These are phyloP conservation scores for Cephus runcator DNA, from an alignment of 2,888 invertebrate genomes.

Conservation along the genomic window DNA sequence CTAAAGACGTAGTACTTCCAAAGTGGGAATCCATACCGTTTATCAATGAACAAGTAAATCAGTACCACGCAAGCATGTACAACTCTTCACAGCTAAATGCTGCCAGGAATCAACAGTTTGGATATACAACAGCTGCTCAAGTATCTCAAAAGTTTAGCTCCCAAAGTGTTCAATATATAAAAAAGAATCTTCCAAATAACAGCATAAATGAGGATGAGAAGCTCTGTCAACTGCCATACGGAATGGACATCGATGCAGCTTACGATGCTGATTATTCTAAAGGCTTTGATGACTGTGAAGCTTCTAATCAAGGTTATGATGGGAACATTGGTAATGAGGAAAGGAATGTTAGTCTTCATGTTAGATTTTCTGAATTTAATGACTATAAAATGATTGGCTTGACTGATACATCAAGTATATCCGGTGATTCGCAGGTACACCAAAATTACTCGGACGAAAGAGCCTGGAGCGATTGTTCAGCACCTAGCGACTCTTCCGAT, in stretches of 20 bases:
- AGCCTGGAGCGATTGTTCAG: constrained; percentile 54
- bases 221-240: constrained; percentile 15
- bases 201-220: constrained; percentile 10
- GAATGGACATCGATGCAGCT: constrained; percentile 15
- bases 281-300: background rate
- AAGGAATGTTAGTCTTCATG: constrained; percentile 50
- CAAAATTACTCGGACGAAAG: constrained; percentile 39
- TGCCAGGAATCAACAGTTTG: background rate
- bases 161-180: too few species aligned
- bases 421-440: constrained; percentile 42
- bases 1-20: background rate
- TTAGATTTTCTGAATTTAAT: constrained; percentile 60
- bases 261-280: constrained; percentile 6
- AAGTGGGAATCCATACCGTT: constrained; percentile 5
- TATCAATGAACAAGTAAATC: background rate
- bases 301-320: too few species aligned
- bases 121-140: background rate
- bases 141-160: too few species aligned
- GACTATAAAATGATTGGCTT: constrained; percentile 57
- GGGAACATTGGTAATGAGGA: background rate
- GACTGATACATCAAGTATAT: constrained; percentile 52
- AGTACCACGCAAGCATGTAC: too few species aligned
- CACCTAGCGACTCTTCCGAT: constrained; percentile 49
- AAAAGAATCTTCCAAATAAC: background rate
- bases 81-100: background rate